Percentiles rank a stretch among this genome's conserved stretches.
phyloP scores from a whole-genome alignment of 2,888 invertebrate species.

The Unio delphinus region DNA sequence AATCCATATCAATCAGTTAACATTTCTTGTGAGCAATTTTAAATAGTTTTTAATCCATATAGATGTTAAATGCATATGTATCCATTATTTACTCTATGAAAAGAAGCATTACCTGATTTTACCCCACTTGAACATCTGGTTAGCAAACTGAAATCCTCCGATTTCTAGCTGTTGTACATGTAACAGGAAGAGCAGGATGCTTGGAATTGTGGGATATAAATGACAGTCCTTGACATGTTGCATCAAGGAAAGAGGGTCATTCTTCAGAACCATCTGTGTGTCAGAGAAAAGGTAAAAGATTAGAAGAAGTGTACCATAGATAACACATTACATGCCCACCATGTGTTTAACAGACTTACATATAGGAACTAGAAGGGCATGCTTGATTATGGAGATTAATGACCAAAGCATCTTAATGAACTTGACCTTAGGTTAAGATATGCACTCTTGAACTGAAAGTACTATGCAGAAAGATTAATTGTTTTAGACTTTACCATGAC shows the following conservation, averaged over 20 bases:
- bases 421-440: too few relatives aligned
- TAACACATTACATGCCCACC: too few relatives aligned
- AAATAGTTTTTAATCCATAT: too few relatives aligned
- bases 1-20: not conserved
- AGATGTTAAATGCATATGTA: too few relatives aligned
- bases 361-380: too few relatives aligned
- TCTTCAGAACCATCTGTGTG: conserved; percentile 62
- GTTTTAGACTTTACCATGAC: too few relatives aligned
- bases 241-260: conserved; percentile 58
- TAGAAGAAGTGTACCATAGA: too few relatives aligned
- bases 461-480: too few relatives aligned
- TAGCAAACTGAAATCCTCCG: conserved; percentile 66
- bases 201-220: conserved; percentile 65
- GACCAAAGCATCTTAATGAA: too few relatives aligned
- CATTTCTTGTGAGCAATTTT: not conserved
- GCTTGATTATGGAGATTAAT: too few relatives aligned
- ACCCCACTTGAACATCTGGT: conserved; percentile 68
- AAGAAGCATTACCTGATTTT: conserved; percentile 61
- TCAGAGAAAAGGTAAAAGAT: conserved; percentile 1
- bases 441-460: too few relatives aligned
- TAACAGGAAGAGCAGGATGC: conserved; percentile 60
- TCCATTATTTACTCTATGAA: not conserved
- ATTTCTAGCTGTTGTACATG: conserved; percentile 68
- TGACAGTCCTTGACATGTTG: conserved; percentile 53
- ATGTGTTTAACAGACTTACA: too few relatives aligned